Evolutionary conservation across 2,113 vertebrate species (phyloP).

Genomic region (Poecile atricapillus): DNA sequence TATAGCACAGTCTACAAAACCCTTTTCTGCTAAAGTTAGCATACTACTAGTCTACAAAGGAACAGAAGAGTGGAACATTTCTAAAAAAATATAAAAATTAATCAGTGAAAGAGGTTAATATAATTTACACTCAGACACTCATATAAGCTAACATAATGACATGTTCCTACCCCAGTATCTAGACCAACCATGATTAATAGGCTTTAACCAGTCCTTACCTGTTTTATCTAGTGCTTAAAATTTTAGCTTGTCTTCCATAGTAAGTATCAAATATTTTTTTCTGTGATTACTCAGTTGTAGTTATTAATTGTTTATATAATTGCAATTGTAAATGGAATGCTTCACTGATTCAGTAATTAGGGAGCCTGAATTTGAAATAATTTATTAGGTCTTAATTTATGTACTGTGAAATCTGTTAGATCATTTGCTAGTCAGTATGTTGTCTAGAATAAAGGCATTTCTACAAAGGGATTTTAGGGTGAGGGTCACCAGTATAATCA

Average conservation of each 20-base stretch:
- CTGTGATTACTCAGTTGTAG: neutral
- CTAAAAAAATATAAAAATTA: neutral
- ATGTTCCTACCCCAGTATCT: neutral
- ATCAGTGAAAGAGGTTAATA: neutral
- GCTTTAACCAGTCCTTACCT: neutral
- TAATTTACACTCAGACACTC: neutral
- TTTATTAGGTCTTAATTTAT: constrained; percentile 82
- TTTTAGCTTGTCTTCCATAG: neutral
- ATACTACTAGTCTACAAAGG: neutral
- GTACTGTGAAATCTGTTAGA: constrained; percentile 85
- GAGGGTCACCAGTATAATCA: constrained; percentile 80
- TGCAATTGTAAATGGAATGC: constrained; percentile 60
- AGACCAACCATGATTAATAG: neutral
- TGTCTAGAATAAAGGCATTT: constrained; percentile 77
- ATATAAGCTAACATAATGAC: neutral
- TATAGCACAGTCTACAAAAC: neutral
- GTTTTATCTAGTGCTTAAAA: neutral
- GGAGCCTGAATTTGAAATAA: constrained; percentile 71
- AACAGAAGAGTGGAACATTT: neutral
- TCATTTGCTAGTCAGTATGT: constrained; percentile 80
- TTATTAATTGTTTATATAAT: constrained; percentile 67
- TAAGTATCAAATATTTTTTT: neutral
- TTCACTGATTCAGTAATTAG: constrained; percentile 70
- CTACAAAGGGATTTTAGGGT: constrained; percentile 81
- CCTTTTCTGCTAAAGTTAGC: neutral